These are phyloP conservation scores for Stomorhina lunata DNA, from an alignment of 2,888 invertebrate species.

Conservation along the genomic window DNA sequence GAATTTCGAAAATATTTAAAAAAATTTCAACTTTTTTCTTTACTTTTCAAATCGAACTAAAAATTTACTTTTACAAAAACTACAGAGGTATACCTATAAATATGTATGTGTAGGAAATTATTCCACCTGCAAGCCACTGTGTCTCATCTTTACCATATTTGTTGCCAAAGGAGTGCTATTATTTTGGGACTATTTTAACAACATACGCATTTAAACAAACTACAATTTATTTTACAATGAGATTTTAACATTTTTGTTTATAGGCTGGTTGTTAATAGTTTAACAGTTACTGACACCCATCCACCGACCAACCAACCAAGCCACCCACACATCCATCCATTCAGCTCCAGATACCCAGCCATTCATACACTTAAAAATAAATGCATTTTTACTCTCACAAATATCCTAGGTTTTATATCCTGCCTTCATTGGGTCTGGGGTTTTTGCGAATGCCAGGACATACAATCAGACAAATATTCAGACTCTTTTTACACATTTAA, in stretches of 20 bases:
- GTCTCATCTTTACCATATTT: background rate
- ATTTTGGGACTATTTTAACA: background rate
- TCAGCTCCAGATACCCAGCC: conserved; percentile 18
- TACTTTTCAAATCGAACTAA: too few species aligned
- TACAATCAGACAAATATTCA: conserved; percentile 46
- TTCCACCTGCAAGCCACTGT: too few species aligned
- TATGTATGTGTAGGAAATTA: too few species aligned
- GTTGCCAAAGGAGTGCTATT: background rate
- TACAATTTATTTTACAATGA: conserved; percentile 47
- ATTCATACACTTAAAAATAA: conserved; percentile 24
- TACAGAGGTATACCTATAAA: too few species aligned
- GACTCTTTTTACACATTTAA: conserved; percentile 41
- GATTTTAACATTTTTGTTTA: conserved; percentile 20
- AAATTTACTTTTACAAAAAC: too few species aligned
- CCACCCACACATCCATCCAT: conserved; percentile 18
- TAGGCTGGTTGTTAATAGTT: conserved; percentile 3
- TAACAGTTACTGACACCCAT: background rate
- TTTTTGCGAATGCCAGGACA: too few species aligned
- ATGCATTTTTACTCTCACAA: too few species aligned
- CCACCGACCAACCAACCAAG: too few species aligned
- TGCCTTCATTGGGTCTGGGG: too few species aligned
- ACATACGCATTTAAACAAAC: conserved; percentile 38
- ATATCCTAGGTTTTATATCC: too few species aligned
- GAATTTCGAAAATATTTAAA: too few species aligned
- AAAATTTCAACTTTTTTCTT: too few species aligned